These are phyloP conservation scores for Mylabris sibirica DNA, from an alignment of 2,888 invertebrate genomes.

Conservation along the genomic window DNA sequence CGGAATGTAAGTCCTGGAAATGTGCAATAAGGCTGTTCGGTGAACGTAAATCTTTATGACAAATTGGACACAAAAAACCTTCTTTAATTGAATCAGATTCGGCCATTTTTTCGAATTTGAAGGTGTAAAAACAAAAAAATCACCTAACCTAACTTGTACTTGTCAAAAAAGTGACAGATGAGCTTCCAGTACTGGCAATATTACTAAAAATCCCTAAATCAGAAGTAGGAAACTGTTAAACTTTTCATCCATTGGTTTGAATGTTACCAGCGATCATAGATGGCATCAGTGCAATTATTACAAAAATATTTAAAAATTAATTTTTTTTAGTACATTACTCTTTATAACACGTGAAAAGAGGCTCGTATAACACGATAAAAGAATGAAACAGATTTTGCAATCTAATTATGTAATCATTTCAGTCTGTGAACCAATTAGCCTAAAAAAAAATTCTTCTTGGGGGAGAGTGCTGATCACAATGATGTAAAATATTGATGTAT, in stretches of 20 bases:
- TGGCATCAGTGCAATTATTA: not conserved
- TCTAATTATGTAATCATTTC: too few relatives aligned
- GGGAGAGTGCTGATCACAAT: too few relatives aligned
- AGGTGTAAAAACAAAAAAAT: not conserved
- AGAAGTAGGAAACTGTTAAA: too few relatives aligned
- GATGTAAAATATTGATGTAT: too few relatives aligned
- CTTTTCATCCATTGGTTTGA: too few relatives aligned
- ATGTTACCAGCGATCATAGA: not conserved
- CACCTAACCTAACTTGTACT: not conserved
- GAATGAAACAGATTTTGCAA: too few relatives aligned
- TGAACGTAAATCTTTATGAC: constrained; percentile 88
- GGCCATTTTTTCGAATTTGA: constrained; percentile 30
- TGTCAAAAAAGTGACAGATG: not conserved
- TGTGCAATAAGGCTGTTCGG: constrained; percentile 84
- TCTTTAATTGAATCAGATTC: constrained; percentile 70
- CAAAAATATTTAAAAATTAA: too few relatives aligned
- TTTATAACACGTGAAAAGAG: too few relatives aligned
- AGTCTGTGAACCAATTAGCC: too few relatives aligned
- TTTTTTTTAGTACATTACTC: too few relatives aligned
- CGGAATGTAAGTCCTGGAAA: constrained; percentile 87
- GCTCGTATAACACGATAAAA: too few relatives aligned
- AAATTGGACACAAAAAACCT: constrained; percentile 95
- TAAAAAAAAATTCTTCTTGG: too few relatives aligned
- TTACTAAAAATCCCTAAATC: not conserved
- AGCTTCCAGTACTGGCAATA: not conserved